These are phyloP conservation scores for Cantharis flavilabris DNA, from an alignment of 2,888 invertebrate genomes.

Conservation along the genomic window DNA sequence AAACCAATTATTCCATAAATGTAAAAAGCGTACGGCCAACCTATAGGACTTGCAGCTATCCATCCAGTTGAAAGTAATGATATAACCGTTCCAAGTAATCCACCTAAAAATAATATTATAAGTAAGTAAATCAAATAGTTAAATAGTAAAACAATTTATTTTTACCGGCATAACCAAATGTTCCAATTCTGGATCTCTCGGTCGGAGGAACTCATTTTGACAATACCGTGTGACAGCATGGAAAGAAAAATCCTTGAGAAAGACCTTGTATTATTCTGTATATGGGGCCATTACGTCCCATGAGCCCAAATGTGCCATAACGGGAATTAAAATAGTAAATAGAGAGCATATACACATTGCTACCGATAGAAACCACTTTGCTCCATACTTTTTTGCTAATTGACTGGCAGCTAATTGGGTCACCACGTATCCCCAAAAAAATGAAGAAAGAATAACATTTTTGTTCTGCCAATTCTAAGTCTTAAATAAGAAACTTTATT, in stretches of 20 bases:
- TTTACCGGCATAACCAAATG: conserved; percentile 66
- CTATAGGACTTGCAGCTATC: conserved; percentile 67
- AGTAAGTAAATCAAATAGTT: background rate
- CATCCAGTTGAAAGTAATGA: conserved; percentile 75
- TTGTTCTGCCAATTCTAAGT: background rate
- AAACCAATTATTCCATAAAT: conserved; percentile 68
- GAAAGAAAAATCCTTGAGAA: conserved; percentile 74
- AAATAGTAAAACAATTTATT: background rate
- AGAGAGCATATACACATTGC: conserved; percentile 65
- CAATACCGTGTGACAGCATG: conserved; percentile 71
- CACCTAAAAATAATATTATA: conserved; percentile 60
- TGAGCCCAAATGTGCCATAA: conserved; percentile 69
- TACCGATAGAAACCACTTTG: conserved; percentile 66
- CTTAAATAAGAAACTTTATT: background rate
- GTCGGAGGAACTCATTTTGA: conserved; percentile 75
- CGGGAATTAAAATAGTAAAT: conserved; percentile 68
- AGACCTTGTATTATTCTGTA: conserved; percentile 76
- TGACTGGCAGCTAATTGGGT: conserved; percentile 72
- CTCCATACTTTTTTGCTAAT: conserved; percentile 74
- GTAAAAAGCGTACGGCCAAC: conserved; percentile 83
- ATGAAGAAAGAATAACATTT: background rate
- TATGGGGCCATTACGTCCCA: conserved; percentile 64
- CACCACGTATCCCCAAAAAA: background rate
- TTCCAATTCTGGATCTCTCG: conserved; percentile 72
- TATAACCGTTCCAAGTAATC: conserved; percentile 78